A percentile compares a stretch with the other conserved stretches of the same genome.
phyloP scores from a whole-genome alignment of 2,888 invertebrate species.

The Eulithis testata region DNA sequence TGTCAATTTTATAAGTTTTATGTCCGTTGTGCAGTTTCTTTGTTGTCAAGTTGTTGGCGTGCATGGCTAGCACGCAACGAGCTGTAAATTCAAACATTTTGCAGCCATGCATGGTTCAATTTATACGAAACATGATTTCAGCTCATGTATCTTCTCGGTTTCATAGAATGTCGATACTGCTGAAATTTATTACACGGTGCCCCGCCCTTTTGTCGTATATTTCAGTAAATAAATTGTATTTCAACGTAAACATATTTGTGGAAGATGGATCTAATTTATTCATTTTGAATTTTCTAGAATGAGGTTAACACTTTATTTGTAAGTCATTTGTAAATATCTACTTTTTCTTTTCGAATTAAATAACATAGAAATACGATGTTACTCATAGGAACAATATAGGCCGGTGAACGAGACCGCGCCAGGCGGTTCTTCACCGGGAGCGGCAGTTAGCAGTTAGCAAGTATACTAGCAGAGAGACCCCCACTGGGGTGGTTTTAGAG shows the following conservation, averaged over 20 bases:
- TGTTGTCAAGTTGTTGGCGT: background rate
- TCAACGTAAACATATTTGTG: constrained; percentile 30
- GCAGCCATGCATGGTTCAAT: constrained; percentile 8
- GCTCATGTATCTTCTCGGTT: constrained; percentile 24
- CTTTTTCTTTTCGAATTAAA: background rate
- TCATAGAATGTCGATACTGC: constrained; percentile 27
- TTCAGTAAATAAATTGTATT: constrained; percentile 30
- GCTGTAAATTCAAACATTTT: constrained; percentile 10
- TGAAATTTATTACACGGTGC: constrained; percentile 29
- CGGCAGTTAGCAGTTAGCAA: too few species aligned
- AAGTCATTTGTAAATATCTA: background rate
- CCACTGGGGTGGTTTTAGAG: too few species aligned
- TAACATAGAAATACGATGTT: background rate
- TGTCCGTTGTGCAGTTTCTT: background rate
- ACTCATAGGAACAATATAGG: background rate
- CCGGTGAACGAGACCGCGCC: too few species aligned
- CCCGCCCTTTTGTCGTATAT: constrained; percentile 32
- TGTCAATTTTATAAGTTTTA: background rate
- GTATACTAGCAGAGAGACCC: too few species aligned
- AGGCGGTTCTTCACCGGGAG: too few species aligned
- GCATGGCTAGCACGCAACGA: background rate
- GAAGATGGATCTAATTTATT: constrained; percentile 26
- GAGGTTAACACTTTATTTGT: constrained; percentile 3
- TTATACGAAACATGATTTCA: constrained; percentile 27
- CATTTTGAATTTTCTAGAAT: constrained; percentile 11